Base-by-base conservation (phyloP, 2,797 vertebrate genomes). In the Anableps anableps region DNA sequence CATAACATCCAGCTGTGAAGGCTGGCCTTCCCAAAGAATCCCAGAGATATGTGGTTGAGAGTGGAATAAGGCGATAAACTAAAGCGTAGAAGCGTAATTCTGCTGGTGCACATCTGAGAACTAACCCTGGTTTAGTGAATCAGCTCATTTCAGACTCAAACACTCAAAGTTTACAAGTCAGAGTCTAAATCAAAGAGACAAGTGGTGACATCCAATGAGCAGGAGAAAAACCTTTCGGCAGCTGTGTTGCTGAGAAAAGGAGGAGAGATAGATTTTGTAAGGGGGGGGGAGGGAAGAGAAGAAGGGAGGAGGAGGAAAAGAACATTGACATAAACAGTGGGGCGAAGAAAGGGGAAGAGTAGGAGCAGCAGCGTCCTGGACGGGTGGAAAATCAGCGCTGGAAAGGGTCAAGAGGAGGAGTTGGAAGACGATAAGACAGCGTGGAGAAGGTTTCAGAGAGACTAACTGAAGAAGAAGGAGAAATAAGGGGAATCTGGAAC, bases 321-420 rank as follows among this genome's bases (percentile, higher is more conserved):
- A 62, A 78, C 76, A 51, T 95, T 94, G 94, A 95, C 93, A 93
- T 89, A 91, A 90, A 88, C 92, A 75, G 88, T 81, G 86, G 89
- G 92, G 93, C 88, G 93, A 90, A 94, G 88, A 90, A 91, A 92
- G 86, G 89, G 88, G 88, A 86, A 92, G 89, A 90, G 89, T 79
- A 71, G 78, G 71, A 88, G 87, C 72, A 73, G 78, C 66, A 21
- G 23, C 75, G 84, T 88, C 75, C 70, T 70, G 82, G 58, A 75
- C 74, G 77, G 82, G 85, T 87, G 89, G 91, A 93, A 94, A 92
- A 89, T 79, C 73, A 74, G 85, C 83, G 87, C 71, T 71, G 72
- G 76, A 86, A 86, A 76, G 75, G 72, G 51, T 13, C 43, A 70
- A 43, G 64, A 77, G 55, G 78, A 81, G 66, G 78, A 86, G 74